These are phyloP conservation scores for Rhipidura dahli DNA, from an alignment of 2,113 vertebrate genomes.

Conservation along the genomic window DNA sequence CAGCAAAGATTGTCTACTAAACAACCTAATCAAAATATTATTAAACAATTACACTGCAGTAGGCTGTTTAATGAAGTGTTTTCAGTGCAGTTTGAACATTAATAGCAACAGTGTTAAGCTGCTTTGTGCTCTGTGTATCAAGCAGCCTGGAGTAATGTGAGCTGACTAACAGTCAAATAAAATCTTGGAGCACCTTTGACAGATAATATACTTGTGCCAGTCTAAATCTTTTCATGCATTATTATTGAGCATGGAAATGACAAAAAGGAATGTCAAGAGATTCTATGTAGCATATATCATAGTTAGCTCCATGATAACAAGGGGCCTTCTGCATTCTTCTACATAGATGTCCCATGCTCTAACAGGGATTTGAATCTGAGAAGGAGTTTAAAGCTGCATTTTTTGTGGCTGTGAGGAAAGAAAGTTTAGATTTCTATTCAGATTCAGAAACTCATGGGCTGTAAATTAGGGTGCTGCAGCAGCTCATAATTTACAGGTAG, in stretches of 20 bases:
- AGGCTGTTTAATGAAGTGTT: slow-evolving; percentile 88
- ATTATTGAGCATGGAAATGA: slow-evolving; percentile 55
- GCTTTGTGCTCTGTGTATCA: slow-evolving; percentile 80
- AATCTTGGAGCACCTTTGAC: slow-evolving; percentile 63
- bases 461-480: not conserved
- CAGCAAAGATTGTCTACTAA: slow-evolving; percentile 73
- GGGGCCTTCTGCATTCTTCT: not conserved
- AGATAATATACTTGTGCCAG: slow-evolving; percentile 64
- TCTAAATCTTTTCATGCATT: slow-evolving; percentile 54
- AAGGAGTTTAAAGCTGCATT: not conserved
- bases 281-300: not conserved
- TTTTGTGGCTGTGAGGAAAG: not conserved
- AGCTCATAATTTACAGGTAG: not conserved
- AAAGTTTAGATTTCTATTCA: not conserved
- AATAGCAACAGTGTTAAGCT: slow-evolving; percentile 79
- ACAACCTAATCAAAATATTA: slow-evolving; percentile 89
- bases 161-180: slow-evolving; percentile 71
- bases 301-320: slow-evolving; percentile 16
- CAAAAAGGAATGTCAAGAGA: slow-evolving; percentile 30
- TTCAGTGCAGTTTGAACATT: slow-evolving; percentile 79
- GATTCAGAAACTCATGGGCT: not conserved
- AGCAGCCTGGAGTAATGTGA: slow-evolving; percentile 72
- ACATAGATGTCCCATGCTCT: not conserved
- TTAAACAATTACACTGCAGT: slow-evolving; percentile 84
- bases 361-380: not conserved